Conservation (phyloP, 1,140 invertebrate genomes). For the Eumaeus atala region DNA sequence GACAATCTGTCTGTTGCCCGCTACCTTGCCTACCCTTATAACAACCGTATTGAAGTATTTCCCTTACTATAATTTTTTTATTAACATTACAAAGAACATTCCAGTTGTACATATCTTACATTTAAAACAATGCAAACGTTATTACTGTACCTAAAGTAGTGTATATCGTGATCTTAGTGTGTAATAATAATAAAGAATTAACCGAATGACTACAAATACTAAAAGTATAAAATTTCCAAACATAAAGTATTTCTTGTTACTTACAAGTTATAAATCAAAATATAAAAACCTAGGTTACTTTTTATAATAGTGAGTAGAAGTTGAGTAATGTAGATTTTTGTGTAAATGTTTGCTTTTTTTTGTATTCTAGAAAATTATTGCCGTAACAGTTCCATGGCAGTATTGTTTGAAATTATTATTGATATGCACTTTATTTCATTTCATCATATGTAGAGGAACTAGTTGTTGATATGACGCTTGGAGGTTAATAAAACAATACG, state of each 20-base stretch:
- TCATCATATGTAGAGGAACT: neutral
- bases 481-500: neutral
- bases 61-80: neutral
- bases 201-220: no score
- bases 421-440: neutral
- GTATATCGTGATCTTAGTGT: no score
- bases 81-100: no score
- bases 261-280: no score
- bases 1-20: constrained; percentile 6
- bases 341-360: neutral
- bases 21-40: constrained; percentile 4
- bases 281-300: no score
- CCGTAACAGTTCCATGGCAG: neutral
- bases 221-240: no score
- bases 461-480: neutral
- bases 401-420: neutral
- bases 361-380: neutral
- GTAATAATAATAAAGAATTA: no score
- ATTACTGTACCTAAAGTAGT: no score
- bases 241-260: no score
- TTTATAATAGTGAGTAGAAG: no score
- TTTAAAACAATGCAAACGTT: no score
- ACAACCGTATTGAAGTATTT: neutral
- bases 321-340: neutral
- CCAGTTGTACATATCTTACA: no score